Conservation (phyloP, 2,888 invertebrate genomes). For the Lamellibrachia satsuma region DNA sequence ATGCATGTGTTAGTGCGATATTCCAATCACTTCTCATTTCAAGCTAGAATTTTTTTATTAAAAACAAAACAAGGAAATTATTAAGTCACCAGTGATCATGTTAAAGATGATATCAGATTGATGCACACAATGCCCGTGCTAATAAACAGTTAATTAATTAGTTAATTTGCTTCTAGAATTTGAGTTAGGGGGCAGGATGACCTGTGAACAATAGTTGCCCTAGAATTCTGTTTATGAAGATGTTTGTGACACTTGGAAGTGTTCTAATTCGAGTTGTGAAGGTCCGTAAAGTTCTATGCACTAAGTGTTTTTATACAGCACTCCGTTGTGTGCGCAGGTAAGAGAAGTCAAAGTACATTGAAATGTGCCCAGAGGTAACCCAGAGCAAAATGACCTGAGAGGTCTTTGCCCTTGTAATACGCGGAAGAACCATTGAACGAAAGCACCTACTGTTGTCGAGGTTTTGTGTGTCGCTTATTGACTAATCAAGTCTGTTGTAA, state of each 20-base stretch:
- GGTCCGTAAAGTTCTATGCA: neutral
- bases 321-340: neutral
- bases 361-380: neutral
- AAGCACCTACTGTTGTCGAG: neutral
- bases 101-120: neutral
- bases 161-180: neutral
- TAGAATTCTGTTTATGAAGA: neutral
- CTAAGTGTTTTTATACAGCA: neutral
- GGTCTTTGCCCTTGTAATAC: neutral
- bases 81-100: neutral
- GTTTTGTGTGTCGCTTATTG: neutral
- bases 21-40: neutral
- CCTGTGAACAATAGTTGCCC: neutral
- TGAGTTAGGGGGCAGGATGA: neutral
- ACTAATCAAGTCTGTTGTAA: neutral
- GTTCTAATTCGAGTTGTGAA: neutral
- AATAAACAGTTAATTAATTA: neutral
- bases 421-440: neutral
- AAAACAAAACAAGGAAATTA: neutral
- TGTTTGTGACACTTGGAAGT: neutral
- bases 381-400: neutral
- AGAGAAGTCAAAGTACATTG: neutral
- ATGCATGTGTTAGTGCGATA: neutral
- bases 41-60: neutral
- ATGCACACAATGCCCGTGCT: neutral